These are phyloP conservation scores for Schizopygopsis pylzovi DNA, from an alignment of 2,797 vertebrate species.

Conservation along the genomic window DNA sequence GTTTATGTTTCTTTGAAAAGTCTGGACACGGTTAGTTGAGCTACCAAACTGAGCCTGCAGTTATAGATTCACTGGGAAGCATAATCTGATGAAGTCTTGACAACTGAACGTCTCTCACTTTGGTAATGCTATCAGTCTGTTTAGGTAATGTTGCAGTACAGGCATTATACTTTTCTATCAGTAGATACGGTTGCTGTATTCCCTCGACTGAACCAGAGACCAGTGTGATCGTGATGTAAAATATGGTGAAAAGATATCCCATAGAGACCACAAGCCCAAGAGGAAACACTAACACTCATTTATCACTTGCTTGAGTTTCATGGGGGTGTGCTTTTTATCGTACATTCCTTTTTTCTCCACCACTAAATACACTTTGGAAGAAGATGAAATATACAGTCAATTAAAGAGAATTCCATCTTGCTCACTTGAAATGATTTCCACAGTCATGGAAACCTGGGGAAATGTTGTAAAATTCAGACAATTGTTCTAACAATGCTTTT, in stretches of 20 bases:
- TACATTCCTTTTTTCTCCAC: constrained; percentile 5
- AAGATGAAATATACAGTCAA: not conserved
- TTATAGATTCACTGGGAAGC: constrained; percentile 18
- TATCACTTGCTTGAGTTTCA: constrained; percentile 34
- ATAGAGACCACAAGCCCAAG: not conserved
- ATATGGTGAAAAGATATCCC: constrained; percentile 11
- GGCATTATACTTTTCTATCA: not conserved
- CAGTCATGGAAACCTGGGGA: not conserved
- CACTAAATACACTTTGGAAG: constrained; percentile 5
- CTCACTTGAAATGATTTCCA: not conserved
- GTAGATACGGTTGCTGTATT: not conserved
- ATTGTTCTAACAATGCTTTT: not conserved
- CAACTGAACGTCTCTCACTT: constrained; percentile 24
- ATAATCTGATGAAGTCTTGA: constrained; percentile 45
- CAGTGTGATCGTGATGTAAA: not conserved
- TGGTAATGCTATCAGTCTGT: constrained; percentile 30
- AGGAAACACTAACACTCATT: constrained; percentile 26
- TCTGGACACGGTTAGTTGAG: constrained; percentile 29
- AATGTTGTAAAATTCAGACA: not conserved
- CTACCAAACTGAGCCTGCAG: constrained; percentile 34
- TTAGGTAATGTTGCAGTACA: constrained; percentile 19
- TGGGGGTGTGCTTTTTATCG: constrained; percentile 19
- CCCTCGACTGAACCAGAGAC: constrained; percentile 3
- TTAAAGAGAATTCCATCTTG: not conserved
- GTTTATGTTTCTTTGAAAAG: constrained; percentile 28